Conservation (phyloP, 1,140 invertebrate species). For the Globodera rostochiensis region DNA sequence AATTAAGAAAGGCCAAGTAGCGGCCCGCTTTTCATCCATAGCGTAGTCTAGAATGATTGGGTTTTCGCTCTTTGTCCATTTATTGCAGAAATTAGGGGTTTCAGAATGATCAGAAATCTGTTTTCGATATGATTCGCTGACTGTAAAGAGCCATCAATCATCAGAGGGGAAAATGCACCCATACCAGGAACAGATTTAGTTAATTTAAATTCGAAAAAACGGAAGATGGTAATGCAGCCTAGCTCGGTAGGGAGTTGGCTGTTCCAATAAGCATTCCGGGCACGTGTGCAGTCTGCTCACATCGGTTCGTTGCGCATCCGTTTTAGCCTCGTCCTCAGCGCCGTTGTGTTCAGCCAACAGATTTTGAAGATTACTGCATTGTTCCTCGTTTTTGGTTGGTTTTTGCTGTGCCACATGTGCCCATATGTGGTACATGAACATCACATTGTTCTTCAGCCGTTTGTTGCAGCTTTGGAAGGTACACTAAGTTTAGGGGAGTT, state of each 20-base stretch:
- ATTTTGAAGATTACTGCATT: background rate
- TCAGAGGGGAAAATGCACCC: background rate
- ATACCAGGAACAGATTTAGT: background rate
- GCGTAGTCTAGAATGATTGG: no score
- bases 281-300: conserved; percentile 5
- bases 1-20: no score
- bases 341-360: background rate
- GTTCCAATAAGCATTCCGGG: background rate
- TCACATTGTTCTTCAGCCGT: conserved; percentile 7
- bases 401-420: background rate
- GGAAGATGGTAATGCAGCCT: conserved; percentile 9
- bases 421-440: conserved; percentile 8
- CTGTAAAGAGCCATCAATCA: no score
- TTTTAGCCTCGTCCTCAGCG: background rate
- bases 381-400: background rate
- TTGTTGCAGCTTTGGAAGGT: conserved; percentile 10
- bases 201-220: background rate
- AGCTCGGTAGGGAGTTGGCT: background rate
- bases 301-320: background rate
- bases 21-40: no score
- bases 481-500: conserved; percentile 69
- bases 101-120: no score
- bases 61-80: no score
- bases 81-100: no score
- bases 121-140: no score